Conservation (phyloP, 2,888 invertebrate species). For the Drosophila algonquin region DNA sequence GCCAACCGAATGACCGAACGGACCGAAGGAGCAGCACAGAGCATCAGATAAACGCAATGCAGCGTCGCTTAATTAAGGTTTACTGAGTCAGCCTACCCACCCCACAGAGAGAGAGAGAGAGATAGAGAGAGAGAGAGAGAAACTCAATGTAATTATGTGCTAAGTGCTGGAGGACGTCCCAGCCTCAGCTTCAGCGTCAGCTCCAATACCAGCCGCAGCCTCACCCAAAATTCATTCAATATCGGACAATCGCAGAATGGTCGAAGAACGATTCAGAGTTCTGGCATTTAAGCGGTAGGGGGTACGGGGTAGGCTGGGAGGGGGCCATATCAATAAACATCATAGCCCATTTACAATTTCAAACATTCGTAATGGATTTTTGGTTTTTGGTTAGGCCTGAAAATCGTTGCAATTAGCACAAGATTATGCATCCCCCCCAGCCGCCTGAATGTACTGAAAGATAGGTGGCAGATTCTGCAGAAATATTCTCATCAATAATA, state of each 20-base stretch:
- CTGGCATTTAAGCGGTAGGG: background rate
- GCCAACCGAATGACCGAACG: slow-evolving; percentile 7
- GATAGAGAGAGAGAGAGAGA: too few species aligned
- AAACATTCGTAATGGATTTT: too few species aligned
- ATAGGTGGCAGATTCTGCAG: too few species aligned
- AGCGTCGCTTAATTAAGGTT: slow-evolving; percentile 69
- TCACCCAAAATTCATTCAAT: slow-evolving; percentile 51
- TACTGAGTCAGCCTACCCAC: slow-evolving; percentile 35
- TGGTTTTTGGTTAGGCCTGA: too few species aligned
- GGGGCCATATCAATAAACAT: slow-evolving; percentile 47
- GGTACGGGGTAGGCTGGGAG: too few species aligned
- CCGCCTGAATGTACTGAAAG: too few species aligned
- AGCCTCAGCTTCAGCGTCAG: background rate
- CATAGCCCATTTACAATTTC: slow-evolving; percentile 31
- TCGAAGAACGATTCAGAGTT: slow-evolving; percentile 25
- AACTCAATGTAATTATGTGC: slow-evolving; percentile 72
- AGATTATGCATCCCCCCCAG: too few species aligned
- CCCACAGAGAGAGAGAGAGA: slow-evolving; percentile 2
- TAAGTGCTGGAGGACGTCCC: slow-evolving; percentile 60
- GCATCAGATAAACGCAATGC: slow-evolving; percentile 49
- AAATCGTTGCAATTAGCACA: too few species aligned
- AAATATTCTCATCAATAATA: background rate
- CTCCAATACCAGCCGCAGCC: too few species aligned
- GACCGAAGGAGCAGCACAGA: slow-evolving; percentile 15
- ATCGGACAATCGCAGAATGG: slow-evolving; percentile 49